Conservation (phyloP, 2,113 vertebrate species). For the Syrrhaptes paradoxus region DNA sequence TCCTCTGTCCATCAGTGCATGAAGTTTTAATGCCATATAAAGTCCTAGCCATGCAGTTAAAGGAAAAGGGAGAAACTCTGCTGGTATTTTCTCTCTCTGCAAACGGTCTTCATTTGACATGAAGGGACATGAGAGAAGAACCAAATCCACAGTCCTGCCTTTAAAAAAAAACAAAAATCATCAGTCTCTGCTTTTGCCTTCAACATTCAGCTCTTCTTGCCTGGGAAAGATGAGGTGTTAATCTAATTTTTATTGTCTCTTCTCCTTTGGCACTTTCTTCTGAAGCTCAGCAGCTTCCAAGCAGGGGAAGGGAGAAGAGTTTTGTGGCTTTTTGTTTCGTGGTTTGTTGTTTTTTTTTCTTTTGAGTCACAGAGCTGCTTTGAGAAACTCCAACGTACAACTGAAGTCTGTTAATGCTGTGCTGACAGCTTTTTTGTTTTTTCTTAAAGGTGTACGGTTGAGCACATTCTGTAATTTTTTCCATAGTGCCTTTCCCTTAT, state of each 20-base stretch:
- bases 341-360: not conserved
- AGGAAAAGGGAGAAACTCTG: constrained; percentile 76
- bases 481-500: constrained; percentile 79
- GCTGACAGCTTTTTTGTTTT: constrained; percentile 54
- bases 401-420: constrained; percentile 43
- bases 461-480: constrained; percentile 72
- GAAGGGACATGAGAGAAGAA: constrained; percentile 63
- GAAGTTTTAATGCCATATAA: constrained; percentile 76
- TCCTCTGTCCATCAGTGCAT: constrained; percentile 83
- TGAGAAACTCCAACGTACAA: constrained; percentile 36
- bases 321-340: constrained; percentile 4
- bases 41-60: constrained; percentile 77
- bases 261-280: constrained; percentile 60
- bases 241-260: constrained; percentile 55
- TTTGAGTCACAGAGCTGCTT: constrained; percentile 48
- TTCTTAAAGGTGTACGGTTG: constrained; percentile 61
- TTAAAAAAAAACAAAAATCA: constrained; percentile 40
- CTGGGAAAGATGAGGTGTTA: constrained; percentile 63
- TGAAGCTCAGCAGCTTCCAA: constrained; percentile 46
- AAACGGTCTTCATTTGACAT: constrained; percentile 69
- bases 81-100: constrained; percentile 79
- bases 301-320: constrained; percentile 20
- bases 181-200: constrained; percentile 70
- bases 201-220: constrained; percentile 65
- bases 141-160: constrained; percentile 59